These are phyloP conservation scores for Ceratotherium simum DNA, from an alignment of 2,113 vertebrate species.

Conservation along the genomic window DNA sequence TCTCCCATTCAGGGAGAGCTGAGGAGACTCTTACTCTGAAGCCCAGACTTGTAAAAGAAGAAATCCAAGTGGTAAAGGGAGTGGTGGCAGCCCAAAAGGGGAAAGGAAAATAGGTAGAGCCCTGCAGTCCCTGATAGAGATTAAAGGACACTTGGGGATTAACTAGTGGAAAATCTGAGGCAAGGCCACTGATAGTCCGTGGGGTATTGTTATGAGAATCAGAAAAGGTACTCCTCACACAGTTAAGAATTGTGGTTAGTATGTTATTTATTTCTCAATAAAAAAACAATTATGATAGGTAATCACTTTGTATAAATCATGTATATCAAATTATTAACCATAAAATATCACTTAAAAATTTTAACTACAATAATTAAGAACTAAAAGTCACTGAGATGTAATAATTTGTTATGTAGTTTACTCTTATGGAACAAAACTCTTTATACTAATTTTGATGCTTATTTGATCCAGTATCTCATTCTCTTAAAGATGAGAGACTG, in stretches of 20 bases:
- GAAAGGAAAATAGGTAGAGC: not conserved
- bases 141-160: not conserved
- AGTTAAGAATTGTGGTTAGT: not conserved
- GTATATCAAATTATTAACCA: not conserved
- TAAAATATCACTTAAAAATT: not conserved
- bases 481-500: not conserved
- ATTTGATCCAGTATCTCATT: not conserved
- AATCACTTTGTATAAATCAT: not conserved
- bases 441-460: not conserved
- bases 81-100: not conserved
- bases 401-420: not conserved
- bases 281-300: not conserved
- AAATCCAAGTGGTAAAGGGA: not conserved
- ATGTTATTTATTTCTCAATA: not conserved
- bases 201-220: not conserved
- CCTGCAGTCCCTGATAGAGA: too few species aligned
- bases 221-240: not conserved
- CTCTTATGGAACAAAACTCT: not conserved
- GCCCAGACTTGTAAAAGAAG: not conserved
- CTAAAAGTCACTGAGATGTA: not conserved
- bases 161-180: not conserved
- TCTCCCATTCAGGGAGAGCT: not conserved
- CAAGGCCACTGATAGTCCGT: not conserved
- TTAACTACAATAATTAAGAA: not conserved
- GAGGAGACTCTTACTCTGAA: not conserved